Percentiles rank a stretch among this genome's conserved stretches.
phyloP scores from a whole-genome alignment of 2,797 vertebrate species.

The Melopsittacus undulatus region DNA sequence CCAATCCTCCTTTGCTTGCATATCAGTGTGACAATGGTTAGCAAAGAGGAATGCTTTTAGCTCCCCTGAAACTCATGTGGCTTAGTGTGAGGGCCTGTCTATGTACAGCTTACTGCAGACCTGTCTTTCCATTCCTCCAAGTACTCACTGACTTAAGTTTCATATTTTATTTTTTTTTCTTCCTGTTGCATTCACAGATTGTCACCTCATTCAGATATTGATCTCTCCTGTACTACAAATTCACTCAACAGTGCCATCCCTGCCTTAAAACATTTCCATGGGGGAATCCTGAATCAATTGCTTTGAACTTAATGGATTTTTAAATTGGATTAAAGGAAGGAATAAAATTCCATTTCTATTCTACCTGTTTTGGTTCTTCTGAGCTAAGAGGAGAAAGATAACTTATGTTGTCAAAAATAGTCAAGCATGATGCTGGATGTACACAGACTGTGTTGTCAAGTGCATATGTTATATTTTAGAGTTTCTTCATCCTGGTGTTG shows the following conservation, averaged over 20 bases:
- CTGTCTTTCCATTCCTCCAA: not conserved
- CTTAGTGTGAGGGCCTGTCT: not conserved
- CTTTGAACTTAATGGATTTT: conserved; percentile 46
- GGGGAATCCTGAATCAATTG: conserved; percentile 11
- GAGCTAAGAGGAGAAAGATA: not conserved
- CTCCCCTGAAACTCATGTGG: not conserved
- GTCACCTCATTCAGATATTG: conserved; percentile 15
- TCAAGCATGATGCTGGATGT: not conserved
- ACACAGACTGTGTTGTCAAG: not conserved
- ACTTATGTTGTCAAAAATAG: not conserved
- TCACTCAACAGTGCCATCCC: not conserved
- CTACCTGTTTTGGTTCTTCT: not conserved
- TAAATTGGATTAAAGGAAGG: conserved; percentile 38
- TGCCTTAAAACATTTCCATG: conserved; percentile 12
- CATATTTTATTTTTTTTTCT: not conserved
- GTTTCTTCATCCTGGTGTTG: not conserved
- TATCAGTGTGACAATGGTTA: not conserved
- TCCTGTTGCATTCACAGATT: not conserved
- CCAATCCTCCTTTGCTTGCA: not conserved
- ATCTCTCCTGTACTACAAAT: not conserved
- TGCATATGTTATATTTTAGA: not conserved
- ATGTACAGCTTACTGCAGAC: not conserved
- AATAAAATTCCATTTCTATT: conserved; percentile 15
- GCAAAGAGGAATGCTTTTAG: not conserved
- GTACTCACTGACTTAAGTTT: not conserved